phyloP scores from a whole-genome alignment of 64 coral and sea anemone species.

The Hydrozoanthus tunicans region DNA sequence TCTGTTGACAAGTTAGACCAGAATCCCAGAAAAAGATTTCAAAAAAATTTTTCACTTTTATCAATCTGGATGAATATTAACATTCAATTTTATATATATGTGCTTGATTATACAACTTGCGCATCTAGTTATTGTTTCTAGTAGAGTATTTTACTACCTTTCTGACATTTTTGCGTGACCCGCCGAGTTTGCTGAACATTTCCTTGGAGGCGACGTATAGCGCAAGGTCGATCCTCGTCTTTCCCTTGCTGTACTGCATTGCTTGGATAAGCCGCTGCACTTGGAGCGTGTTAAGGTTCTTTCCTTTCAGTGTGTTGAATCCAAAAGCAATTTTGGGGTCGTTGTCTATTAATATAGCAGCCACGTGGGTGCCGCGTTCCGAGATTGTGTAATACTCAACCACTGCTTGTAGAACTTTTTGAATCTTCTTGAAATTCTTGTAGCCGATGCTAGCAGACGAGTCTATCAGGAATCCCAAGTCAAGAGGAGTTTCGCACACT shows the following conservation, averaged over 20 bases:
- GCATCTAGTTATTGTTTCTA: not conserved
- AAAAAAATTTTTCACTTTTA: no score
- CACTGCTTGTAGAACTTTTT: slow-evolving; percentile 69
- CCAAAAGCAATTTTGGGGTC: slow-evolving; percentile 52
- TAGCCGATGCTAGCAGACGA: slow-evolving; percentile 80
- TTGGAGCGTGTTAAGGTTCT: slow-evolving; percentile 49
- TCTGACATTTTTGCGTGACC: slow-evolving; percentile 53
- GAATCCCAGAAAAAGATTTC: no score
- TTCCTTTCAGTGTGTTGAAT: slow-evolving; percentile 73
- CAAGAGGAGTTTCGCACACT: slow-evolving; percentile 75
- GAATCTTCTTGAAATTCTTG: slow-evolving; percentile 77
- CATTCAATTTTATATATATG: no score
- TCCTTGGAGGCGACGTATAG: slow-evolving; percentile 76
- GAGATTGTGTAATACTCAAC: slow-evolving; percentile 73
- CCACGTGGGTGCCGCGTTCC: slow-evolving; percentile 55
- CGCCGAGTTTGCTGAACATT: slow-evolving; percentile 68
- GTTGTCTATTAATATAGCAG: slow-evolving; percentile 61
- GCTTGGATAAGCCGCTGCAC: slow-evolving; percentile 51
- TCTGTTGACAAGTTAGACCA: no score
- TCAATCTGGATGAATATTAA: no score
- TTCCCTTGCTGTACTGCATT: slow-evolving; percentile 70
- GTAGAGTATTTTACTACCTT: slow-evolving; percentile 45
- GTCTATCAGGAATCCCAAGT: slow-evolving; percentile 83
- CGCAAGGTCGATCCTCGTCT: slow-evolving; percentile 77
- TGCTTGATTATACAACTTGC: no score